Conservation (phyloP, 2,113 vertebrate species). For the Pollimyrus isidori region DNA sequence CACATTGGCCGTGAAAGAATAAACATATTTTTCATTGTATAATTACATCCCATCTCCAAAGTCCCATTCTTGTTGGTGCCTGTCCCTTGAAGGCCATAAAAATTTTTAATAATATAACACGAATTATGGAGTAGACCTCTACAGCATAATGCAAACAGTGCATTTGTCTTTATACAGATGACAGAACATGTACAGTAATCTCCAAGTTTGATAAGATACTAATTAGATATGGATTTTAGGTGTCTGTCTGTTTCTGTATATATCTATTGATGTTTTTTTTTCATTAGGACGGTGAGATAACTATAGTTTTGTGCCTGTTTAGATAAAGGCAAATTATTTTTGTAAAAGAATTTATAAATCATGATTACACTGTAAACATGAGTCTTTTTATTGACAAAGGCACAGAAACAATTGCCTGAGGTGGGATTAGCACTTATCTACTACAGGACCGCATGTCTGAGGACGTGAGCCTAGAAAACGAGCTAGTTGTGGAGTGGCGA, state of each 20-base stretch:
- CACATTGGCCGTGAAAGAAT: background rate
- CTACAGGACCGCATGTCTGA: background rate
- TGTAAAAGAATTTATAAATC: background rate
- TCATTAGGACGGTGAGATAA: background rate
- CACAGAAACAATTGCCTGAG: background rate
- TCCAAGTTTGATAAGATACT: background rate
- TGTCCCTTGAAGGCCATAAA: constrained; percentile 3
- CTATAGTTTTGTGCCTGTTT: background rate
- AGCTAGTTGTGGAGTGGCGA: background rate
- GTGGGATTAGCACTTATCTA: background rate
- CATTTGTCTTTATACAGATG: background rate
- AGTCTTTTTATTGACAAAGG: background rate
- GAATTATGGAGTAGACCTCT: background rate
- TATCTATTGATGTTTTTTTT: background rate
- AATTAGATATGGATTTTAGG: background rate
- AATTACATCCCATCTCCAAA: constrained; percentile 1
- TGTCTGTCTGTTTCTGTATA: background rate
- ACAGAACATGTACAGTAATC: background rate
- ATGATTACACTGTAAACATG: background rate
- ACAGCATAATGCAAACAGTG: background rate
- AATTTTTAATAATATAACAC: background rate
- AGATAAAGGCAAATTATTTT: background rate
- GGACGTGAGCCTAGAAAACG: background rate
- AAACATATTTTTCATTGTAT: constrained; percentile 4
- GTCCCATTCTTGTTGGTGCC: background rate